phyloP scores from a whole-genome alignment of 1,140 invertebrate species.

The Pemphigus obesinymphae region DNA sequence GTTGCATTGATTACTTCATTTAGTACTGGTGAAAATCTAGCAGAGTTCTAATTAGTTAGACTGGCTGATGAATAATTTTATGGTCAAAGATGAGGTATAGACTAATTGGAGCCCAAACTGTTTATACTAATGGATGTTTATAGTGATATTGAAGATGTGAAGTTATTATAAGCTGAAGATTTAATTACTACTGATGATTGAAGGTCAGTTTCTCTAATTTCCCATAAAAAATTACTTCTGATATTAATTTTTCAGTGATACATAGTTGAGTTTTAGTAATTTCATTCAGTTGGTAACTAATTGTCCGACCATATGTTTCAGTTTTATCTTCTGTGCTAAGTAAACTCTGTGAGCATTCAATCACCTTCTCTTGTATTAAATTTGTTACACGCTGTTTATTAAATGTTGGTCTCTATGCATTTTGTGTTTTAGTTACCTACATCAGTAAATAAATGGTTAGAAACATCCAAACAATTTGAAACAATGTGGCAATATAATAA shows the following conservation, averaged over 20 bases:
- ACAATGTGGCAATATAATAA: constrained; percentile 53
- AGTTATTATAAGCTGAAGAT: too few species aligned
- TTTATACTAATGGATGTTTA: too few species aligned
- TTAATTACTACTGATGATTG: neutral
- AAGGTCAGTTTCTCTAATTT: neutral
- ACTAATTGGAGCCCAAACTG: too few species aligned
- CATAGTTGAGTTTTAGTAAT: neutral
- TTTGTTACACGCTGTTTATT: neutral
- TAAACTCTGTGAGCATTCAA: neutral
- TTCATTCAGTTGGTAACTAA: neutral
- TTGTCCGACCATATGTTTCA: neutral
- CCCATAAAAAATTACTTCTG: neutral
- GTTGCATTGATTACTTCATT: too few species aligned
- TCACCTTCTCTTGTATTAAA: neutral
- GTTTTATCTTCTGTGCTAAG: neutral
- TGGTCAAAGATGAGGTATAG: too few species aligned
- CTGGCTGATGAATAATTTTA: too few species aligned
- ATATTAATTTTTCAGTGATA: neutral
- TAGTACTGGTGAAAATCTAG: too few species aligned
- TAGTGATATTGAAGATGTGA: neutral
- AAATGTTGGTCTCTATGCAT: neutral
- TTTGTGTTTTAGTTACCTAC: constrained; percentile 45
- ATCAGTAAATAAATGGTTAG: constrained; percentile 45
- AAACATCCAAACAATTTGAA: constrained; percentile 49
- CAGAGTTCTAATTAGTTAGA: too few species aligned